Evolutionary conservation across 2,113 vertebrate genomes (phyloP).

Genomic region (Takifugu flavidus): DNA sequence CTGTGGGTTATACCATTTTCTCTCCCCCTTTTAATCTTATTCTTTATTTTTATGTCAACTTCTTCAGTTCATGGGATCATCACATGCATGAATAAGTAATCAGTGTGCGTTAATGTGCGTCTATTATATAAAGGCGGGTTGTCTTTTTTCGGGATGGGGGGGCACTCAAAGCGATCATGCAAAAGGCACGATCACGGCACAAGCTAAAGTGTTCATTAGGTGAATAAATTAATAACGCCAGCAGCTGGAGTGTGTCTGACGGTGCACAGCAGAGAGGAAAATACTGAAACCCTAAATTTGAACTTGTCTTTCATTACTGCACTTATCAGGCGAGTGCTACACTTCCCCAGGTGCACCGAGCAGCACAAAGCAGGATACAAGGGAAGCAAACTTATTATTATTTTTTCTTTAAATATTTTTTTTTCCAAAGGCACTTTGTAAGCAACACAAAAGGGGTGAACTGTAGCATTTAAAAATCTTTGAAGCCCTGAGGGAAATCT

Average conservation of each 20-base stretch:
- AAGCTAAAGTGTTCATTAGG: neutral
- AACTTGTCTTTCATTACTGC: conserved; percentile 56
- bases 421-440: conserved; percentile 71
- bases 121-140: conserved; percentile 3
- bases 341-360: conserved; percentile 60
- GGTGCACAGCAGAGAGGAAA: conserved; percentile 21
- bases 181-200: conserved; percentile 18
- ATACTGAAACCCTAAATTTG: conserved; percentile 52
- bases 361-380: conserved; percentile 64
- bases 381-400: conserved; percentile 56
- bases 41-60: conserved; percentile 44
- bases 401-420: conserved; percentile 15
- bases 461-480: conserved; percentile 65
- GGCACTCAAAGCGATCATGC: conserved; percentile 5
- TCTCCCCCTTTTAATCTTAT: neutral
- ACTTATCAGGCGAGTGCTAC: conserved; percentile 65
- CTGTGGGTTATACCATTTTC: conserved; percentile 16
- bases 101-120: conserved; percentile 15
- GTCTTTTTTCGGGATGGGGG: conserved; percentile 10
- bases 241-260: neutral
- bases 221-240: neutral
- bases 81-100: conserved; percentile 47
- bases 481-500: conserved; percentile 61
- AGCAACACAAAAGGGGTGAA: conserved; percentile 61
- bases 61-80: conserved; percentile 41